Conservation (phyloP, 2,797 vertebrate genomes). For the Cheracebus regulus region DNA sequence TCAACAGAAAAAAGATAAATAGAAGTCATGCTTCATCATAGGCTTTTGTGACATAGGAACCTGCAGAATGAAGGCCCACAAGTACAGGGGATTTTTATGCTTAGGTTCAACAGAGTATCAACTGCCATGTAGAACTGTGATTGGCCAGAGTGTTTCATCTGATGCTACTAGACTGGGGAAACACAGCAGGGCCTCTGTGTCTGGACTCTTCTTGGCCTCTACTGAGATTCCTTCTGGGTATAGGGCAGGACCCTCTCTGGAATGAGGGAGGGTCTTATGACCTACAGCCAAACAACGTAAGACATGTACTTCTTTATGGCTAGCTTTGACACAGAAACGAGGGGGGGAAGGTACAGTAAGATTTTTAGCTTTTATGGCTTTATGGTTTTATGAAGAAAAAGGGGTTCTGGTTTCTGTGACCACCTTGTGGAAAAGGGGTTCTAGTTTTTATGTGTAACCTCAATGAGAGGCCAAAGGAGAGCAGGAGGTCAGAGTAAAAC, state of each 20-base stretch:
- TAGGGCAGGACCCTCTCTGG: neutral
- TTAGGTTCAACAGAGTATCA: neutral
- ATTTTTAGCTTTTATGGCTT: neutral
- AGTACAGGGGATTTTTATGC: neutral
- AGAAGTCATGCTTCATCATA: neutral
- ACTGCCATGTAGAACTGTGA: neutral
- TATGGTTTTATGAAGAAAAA: neutral
- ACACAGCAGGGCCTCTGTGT: neutral
- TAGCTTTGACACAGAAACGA: neutral
- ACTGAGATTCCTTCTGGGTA: neutral
- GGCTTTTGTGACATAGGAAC: neutral
- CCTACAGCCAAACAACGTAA: neutral
- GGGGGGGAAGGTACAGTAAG: too few species aligned
- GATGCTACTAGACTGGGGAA: neutral
- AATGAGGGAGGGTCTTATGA: neutral
- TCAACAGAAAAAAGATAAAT: neutral
- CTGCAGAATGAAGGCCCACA: neutral
- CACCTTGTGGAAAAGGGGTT: neutral
- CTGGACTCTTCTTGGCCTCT: neutral
- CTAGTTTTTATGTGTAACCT: neutral
- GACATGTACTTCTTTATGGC: neutral
- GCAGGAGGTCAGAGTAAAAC: neutral
- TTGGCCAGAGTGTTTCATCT: neutral
- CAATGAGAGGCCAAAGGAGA: neutral
- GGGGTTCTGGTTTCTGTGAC: neutral